Evolutionary conservation across 2,113 vertebrate genomes (phyloP), one percentile per base, ranked within the genome.

Genomic region (Probosciger aterrimus): DNA sequence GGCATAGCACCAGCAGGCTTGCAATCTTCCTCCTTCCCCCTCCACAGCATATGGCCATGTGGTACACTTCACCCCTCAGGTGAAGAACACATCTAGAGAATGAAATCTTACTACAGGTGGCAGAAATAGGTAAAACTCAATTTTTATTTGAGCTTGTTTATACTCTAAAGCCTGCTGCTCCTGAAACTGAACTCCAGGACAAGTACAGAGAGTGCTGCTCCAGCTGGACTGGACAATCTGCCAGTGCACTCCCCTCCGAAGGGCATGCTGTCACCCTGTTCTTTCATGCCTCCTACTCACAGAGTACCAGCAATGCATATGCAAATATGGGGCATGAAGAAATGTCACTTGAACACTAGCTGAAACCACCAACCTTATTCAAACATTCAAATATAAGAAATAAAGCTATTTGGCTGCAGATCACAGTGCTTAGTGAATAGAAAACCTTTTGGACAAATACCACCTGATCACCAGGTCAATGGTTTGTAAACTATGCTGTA

Each of bases 11-110:
- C 59, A 80, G 10, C 3, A 3, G 18, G 10, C 7, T 12, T 31
- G 1, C 4, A 68, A 12, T 28, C 19, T 6, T 1, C 24, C 33
- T 63, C 28, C 16, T 79, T 82, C 18, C 4, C 2, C 2, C 33
- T 55, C 7, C 2, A 2, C 2, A 3, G 18, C 41, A 67, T 1
- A 0, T 43, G 19, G 20, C 28, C n/a, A 25, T 2, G 4, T n/a
- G 6, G 2, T 60, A 55, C 25, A 23, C 7, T 82, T 63, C 55
- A 31, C 2, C 4, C 18, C 18, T 50, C 6, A 64, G 24, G 9
- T 31, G 63, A 69, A 80, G 64, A 13, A 31, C 5, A 53, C 0
- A 0, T 9, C 11, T 37, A 76, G 14, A 73, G 44, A 79, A 41
- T 0, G 0, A 90, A 85, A 37, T 7, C 14, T 37, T 20, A 17